Conservation (phyloP, 2,888 invertebrate genomes). For the Gnatocerus cornutus region DNA sequence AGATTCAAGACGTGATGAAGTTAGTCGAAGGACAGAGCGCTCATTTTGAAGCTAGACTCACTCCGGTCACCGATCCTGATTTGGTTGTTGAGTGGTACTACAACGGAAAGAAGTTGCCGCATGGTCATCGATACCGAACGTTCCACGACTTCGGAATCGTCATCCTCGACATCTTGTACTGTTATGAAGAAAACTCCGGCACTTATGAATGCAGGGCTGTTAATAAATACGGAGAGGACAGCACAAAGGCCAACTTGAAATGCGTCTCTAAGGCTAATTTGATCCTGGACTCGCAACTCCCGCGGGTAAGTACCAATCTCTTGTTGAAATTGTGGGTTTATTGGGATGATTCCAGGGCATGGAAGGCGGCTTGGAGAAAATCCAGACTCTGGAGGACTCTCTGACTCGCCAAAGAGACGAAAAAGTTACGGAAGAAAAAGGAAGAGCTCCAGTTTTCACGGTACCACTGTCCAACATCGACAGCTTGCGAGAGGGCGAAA, state of each 20-base stretch:
- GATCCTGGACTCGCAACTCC: constrained; percentile 93
- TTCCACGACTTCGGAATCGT: constrained; percentile 99
- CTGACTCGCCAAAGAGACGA: constrained; percentile 85
- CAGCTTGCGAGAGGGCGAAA: constrained; percentile 91
- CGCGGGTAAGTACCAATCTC: constrained; percentile 78
- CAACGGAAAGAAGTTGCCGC: constrained; percentile 92
- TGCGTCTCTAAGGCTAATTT: constrained; percentile 92
- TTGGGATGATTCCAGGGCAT: constrained; percentile 78
- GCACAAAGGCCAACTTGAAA: constrained; percentile 87
- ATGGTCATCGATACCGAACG: constrained; percentile 96
- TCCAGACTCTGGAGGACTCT: constrained; percentile 93
- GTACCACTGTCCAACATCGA: constrained; percentile 91
- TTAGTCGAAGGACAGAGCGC: constrained; percentile 96
- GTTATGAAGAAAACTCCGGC: constrained; percentile 97
- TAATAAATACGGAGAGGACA: constrained; percentile 92
- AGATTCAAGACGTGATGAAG: constrained; percentile 87
- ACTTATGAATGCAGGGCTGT: constrained; percentile 94
- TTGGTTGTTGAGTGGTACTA: constrained; percentile 96
- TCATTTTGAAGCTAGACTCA: constrained; percentile 93
- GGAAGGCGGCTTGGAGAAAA: constrained; percentile 95
- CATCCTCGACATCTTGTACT: constrained; percentile 94
- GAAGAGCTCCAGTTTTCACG: constrained; percentile 92
- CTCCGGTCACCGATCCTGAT: constrained; percentile 96
- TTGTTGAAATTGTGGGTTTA: not conserved
- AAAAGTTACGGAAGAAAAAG: constrained; percentile 81